Base-by-base conservation (phyloP, 2,113 vertebrate genomes). In the Oncorhynchus mykiss region DNA sequence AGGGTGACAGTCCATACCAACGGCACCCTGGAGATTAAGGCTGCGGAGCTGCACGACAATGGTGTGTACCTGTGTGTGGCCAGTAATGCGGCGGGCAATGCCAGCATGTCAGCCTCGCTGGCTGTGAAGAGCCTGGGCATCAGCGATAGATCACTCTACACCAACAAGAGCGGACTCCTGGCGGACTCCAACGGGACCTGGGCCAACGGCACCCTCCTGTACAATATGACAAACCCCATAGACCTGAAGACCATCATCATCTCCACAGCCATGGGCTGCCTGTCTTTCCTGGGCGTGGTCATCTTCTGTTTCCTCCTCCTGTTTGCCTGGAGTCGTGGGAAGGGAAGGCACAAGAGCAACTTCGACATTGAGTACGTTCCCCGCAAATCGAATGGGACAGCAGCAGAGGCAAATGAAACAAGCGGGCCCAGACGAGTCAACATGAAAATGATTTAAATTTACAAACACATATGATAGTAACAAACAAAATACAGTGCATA, bases 211-310 rank as follows among this genome's bases (percentile, higher is more conserved):
- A 98, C 96, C 27, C 82, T 91, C 69, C 93, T 96, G 11, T 94
- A 96, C 94, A 97, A 95, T 83, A 96, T 97, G 93, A 96, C 96
- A 90, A 95, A 96, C 88, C 96, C 96, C 70, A 95, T 99, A 81
- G 97, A 99, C 91, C 94, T 99, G 89, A 99, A 98, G 92, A 98
- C 97, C 83, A 96, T 99, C 90, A 96, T 99, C 86, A 97, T 99
- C 22, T 98, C 97, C 72, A 98, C 97, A 80, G 97, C 97, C 51
- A 99, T 99, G 97, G 97, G 97, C 88, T 99, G 97, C 94, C 96
- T 99, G 90, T 98, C 97, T 82, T 99, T 99, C 88, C 90, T 99
- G 79, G 97, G 97, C 0, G 97, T 99, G 18, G 97, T 99, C 45
- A 90, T 99, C 64, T 98, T 99, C 93, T 99, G 97, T 87, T 95